phyloP scores from a whole-genome alignment of 92 coral and sea anemone genomes.

The Micromussa lordhowensis region DNA sequence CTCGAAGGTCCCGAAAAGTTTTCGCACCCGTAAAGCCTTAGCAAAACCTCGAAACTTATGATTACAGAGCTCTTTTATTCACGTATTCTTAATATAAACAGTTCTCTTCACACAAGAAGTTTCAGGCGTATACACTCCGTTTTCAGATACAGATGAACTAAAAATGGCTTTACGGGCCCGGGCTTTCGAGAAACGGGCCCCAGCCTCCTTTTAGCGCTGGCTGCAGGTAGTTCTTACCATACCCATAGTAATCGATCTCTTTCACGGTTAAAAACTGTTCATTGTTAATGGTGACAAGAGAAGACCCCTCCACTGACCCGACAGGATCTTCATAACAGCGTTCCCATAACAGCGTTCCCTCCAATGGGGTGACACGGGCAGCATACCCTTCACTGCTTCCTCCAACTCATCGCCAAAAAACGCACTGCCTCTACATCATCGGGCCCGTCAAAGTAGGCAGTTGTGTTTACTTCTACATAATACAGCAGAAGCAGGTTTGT shows the following conservation, averaged over 20 bases:
- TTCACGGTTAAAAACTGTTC: constrained; percentile 50
- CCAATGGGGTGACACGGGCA: neutral
- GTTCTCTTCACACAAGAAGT: too few species aligned
- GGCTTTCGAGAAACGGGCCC: too few species aligned
- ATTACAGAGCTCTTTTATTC: too few species aligned
- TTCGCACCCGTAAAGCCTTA: too few species aligned
- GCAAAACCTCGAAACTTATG: too few species aligned
- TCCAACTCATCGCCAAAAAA: constrained; percentile 56
- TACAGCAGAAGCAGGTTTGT: constrained; percentile 42
- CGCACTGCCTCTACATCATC: constrained; percentile 62
- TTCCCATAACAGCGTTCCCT: constrained; percentile 43
- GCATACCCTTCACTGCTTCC: neutral
- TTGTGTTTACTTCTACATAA: constrained; percentile 44
- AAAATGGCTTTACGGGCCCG: too few species aligned
- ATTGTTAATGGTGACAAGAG: constrained; percentile 53
- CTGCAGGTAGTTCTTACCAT: constrained; percentile 32
- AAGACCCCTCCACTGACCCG: constrained; percentile 57
- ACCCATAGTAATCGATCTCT: constrained; percentile 58
- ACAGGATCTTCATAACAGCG: constrained; percentile 47
- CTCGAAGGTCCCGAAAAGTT: too few species aligned
- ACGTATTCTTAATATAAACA: too few species aligned
- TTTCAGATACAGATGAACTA: too few species aligned
- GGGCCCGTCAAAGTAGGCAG: constrained; percentile 60
- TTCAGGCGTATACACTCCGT: too few species aligned
- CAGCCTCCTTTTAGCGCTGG: neutral